Evolutionary conservation across 2,113 vertebrate genomes (phyloP).

Genomic region (Corythornis madagascariensis): DNA sequence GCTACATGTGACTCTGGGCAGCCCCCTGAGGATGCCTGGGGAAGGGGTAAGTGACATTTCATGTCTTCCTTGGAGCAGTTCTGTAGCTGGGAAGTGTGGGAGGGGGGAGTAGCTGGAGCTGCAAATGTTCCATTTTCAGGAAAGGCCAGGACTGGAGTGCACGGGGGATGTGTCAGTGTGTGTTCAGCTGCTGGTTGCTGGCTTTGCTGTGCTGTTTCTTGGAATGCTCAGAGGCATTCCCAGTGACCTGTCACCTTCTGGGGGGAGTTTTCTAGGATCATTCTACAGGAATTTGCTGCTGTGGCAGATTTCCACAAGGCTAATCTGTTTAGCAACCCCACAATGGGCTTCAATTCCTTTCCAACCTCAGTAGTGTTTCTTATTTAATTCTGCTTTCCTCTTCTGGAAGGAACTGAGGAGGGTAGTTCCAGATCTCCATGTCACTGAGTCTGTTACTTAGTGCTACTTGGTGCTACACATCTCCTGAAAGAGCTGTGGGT

Average conservation of each 20-base stretch:
- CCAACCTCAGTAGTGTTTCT: accelerated
- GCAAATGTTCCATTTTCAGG: not conserved
- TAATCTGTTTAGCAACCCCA: not conserved
- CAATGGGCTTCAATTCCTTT: not conserved
- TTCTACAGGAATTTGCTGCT: not conserved
- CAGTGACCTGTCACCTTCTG: not conserved
- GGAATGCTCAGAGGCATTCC: not conserved
- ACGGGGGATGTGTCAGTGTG: accelerated
- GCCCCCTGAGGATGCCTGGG: accelerated
- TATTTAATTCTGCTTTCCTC: not conserved
- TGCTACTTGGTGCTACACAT: not conserved
- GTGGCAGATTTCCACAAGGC: not conserved
- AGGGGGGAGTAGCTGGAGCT: not conserved
- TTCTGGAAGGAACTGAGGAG: not conserved
- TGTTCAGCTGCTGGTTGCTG: not conserved
- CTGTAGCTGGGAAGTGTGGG: not conserved
- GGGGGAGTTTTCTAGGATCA: not conserved
- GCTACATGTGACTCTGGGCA: not conserved
- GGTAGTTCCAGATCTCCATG: not conserved
- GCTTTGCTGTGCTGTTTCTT: not conserved
- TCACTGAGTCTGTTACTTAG: not conserved
- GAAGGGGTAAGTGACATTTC: not conserved
- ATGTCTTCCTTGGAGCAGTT: not conserved
- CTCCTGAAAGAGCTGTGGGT: not conserved
- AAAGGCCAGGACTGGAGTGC: not conserved